Base-by-base conservation (phyloP, 2,797 vertebrate genomes). In the Labeo calbasu region DNA sequence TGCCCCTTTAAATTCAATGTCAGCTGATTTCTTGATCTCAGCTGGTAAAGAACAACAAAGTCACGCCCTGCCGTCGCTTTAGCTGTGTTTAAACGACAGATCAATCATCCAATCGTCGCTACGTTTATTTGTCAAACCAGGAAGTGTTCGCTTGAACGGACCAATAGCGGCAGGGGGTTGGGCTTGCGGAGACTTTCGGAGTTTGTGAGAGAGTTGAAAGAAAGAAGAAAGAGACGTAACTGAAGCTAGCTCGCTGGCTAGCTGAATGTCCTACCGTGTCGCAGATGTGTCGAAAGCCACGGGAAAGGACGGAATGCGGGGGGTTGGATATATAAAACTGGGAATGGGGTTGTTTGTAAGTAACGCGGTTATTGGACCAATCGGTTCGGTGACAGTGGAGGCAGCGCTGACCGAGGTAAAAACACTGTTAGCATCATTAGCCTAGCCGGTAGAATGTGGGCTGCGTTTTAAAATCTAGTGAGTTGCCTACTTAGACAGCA, bases 151-250 rank as follows among this genome's bases (percentile, higher is more conserved):
- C 75, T 70, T 32, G 28, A 90, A 89, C 4, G 5, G 81, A 77
- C 92, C 92, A 94, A 93, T 93, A 14, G 78, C 2, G 55, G 86
- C n/a, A 4, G 40, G 70, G 61, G 88, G 89, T 48, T 82, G 69
- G 9, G 51, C 43, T 87, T 46, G 21, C 4, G 46, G 2, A 77
- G 79, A 83, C 76, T 84, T 85, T 86, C 63, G 48, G 85, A 88
- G 81, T 88, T 90, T 71, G 84, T 55, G 79, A 84, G 85, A 82
- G 84, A 81, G 85, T 85, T 84, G 73, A 82, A 70, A 84, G 66
- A 85, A 87, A 82, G 84, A 86, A 59, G 57, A 81, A 48, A 82
- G 61, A 80, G 69, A 82, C 81, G 83, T 50, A 63, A 86, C 79
- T 48, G 75, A 83, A 82, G 81, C 77, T 80, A 82, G 84, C 85